Conservation (phyloP, 2,888 invertebrate genomes). For the Rotaria macrura region DNA sequence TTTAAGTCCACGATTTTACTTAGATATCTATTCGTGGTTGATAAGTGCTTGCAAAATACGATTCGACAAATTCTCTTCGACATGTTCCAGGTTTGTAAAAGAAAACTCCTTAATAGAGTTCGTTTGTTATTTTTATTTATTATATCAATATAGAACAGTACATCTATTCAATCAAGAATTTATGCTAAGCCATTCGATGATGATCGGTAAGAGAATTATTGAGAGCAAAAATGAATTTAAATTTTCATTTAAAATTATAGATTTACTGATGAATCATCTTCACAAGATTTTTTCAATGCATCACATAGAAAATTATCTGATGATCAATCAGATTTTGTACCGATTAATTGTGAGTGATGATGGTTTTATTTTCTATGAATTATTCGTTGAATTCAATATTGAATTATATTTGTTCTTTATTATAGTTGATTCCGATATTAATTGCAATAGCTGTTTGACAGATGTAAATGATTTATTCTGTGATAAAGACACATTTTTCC, state of each 20-base stretch:
- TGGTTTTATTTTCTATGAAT: too few species aligned
- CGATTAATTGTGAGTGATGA: not conserved
- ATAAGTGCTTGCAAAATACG: not conserved
- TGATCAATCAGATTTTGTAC: slow-evolving; percentile 4
- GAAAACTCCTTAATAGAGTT: not conserved
- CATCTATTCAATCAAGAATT: not conserved
- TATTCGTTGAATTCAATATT: too few species aligned
- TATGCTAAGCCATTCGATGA: not conserved
- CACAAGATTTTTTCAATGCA: not conserved
- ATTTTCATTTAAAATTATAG: not conserved
- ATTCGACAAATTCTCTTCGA: not conserved
- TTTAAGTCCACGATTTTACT: not conserved
- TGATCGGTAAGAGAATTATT: not conserved
- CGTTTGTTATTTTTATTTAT: not conserved
- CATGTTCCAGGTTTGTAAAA: not conserved
- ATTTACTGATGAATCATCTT: not conserved
- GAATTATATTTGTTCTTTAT: too few species aligned
- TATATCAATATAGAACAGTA: not conserved
- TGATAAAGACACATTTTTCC: not conserved
- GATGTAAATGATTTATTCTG: not conserved
- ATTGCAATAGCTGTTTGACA: not conserved
- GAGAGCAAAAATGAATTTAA: too few species aligned
- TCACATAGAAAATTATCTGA: not conserved
- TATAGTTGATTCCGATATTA: not conserved
- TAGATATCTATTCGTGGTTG: not conserved